These are phyloP conservation scores for Anthophora plumipes DNA, from an alignment of 2,888 invertebrate species.

Conservation along the genomic window DNA sequence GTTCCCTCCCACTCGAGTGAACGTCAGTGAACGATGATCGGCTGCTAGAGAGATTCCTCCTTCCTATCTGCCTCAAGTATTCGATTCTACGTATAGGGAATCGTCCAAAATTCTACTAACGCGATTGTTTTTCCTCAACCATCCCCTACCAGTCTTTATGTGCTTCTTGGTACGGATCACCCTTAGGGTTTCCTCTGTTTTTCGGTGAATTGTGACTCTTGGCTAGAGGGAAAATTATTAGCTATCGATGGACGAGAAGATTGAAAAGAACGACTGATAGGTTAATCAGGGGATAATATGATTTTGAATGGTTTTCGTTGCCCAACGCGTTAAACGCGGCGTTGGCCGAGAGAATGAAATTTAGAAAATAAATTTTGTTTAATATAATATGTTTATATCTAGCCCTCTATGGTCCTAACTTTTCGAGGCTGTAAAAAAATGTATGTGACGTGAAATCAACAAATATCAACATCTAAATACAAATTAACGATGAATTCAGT, in stretches of 20 bases:
- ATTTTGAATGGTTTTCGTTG: not conserved
- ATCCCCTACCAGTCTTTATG: not conserved
- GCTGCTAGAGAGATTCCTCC: not conserved
- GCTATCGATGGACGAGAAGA: not conserved
- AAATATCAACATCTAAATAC: too few species aligned
- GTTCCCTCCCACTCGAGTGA: conserved; percentile 11
- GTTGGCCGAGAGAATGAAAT: too few species aligned
- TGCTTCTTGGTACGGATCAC: too few species aligned
- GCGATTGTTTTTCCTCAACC: conserved; percentile 35
- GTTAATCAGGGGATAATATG: conserved; percentile 19
- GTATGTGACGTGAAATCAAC: too few species aligned
- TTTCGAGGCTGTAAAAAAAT: too few species aligned
- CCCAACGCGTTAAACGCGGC: too few species aligned
- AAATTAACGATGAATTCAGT: too few species aligned
- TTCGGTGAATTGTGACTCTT: not conserved
- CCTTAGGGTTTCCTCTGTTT: not conserved
- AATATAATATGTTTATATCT: too few species aligned
- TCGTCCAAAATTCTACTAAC: conserved; percentile 39
- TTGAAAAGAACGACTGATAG: conserved; percentile 21
- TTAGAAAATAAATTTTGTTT: too few species aligned
- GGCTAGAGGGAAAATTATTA: conserved; percentile 27
- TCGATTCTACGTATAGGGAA: conserved; percentile 5
- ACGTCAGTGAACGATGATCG: conserved; percentile 8
- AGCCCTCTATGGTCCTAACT: too few species aligned
- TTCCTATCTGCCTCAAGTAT: not conserved